Evolutionary conservation across 2,113 vertebrate genomes (phyloP), one percentile per base, ranked within the genome.

Genomic region (Felis chaus): DNA sequence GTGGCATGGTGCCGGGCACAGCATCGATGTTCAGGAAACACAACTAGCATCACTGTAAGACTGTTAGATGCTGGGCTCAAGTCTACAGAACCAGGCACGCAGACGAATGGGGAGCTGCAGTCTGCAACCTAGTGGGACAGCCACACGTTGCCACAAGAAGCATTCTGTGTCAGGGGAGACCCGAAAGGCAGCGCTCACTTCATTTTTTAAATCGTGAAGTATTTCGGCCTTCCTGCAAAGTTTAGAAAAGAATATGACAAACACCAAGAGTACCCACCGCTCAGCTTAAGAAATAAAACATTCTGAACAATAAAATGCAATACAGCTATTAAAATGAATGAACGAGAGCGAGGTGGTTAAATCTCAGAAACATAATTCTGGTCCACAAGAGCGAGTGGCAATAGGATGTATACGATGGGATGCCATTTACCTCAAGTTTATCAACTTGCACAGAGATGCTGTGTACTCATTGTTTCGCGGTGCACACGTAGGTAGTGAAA

Each of bases 261-360:
- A 55, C 45, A 41, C 50, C 61, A 10, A n/a, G 89, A 78, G 27
- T 45, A 73, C 65, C 31, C 76, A 23, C 68, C 12, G 7, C 31
- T 91, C 92, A 65, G 79, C 61, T 96, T 48, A 66, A 95, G 89
- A 92, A 85, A 87, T 39, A 96, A 89, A 92, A 69, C 53, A 41
- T 61, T n/a, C 18, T 18, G 39, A 86, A 63, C 63, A 13, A 19
- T 48, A 69, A 92, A 88, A 39, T 71, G 31, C 91, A 65, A 4
- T 2, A 25, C 5, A 61, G 41, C 50, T 83, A 66, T 88, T 81
- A 68, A 55, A 96, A 97, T 92, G 87, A 88, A 94, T 55, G 69
- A 87, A 48, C 27, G 25, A 1, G 16, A 68, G 39, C 7, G 6
- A 39, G 48, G 50, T 1, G 63, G 41, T 55, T 81, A 76, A 87